phyloP scores from a whole-genome alignment of 2,888 invertebrate species.

The Penaeus monodon region DNA sequence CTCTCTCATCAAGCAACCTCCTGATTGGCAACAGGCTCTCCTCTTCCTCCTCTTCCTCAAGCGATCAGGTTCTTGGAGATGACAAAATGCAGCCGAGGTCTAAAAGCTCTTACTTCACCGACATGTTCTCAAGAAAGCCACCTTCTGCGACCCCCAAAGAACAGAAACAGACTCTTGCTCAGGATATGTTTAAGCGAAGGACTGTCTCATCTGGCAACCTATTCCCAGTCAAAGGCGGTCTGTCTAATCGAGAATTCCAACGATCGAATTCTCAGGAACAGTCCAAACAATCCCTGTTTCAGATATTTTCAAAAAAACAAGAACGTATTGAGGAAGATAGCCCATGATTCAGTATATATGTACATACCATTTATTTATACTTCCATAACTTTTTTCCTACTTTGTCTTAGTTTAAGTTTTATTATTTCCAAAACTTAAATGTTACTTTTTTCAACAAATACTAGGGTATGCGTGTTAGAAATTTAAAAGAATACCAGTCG shows the following conservation, averaged over 20 bases:
- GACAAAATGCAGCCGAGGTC: no score
- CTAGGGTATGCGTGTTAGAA: no score
- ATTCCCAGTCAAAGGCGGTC: constrained; percentile 22
- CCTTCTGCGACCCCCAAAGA: neutral
- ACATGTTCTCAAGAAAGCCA: constrained; percentile 29
- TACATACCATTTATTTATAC: neutral
- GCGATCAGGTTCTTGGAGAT: neutral
- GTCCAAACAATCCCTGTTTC: constrained; percentile 46
- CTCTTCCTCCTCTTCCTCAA: constrained; percentile 5
- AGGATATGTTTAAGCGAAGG: constrained; percentile 48
- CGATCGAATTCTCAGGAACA: constrained; percentile 49
- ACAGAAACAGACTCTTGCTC: constrained; percentile 21
- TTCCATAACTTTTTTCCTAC: neutral
- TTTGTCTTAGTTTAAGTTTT: no score
- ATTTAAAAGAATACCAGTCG: no score
- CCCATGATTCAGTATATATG: neutral
- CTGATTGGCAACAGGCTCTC: constrained; percentile 16
- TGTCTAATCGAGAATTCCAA: constrained; percentile 23
- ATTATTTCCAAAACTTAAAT: no score
- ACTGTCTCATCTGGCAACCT: constrained; percentile 52
- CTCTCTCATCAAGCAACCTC: constrained; percentile 40
- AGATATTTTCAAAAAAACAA: constrained; percentile 46
- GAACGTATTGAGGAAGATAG: constrained; percentile 48
- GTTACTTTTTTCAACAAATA: no score
- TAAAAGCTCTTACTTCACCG: constrained; percentile 22